Base-by-base conservation (phyloP, 1,140 invertebrate genomes). In the Parasteatoda tepidariorum region DNA sequence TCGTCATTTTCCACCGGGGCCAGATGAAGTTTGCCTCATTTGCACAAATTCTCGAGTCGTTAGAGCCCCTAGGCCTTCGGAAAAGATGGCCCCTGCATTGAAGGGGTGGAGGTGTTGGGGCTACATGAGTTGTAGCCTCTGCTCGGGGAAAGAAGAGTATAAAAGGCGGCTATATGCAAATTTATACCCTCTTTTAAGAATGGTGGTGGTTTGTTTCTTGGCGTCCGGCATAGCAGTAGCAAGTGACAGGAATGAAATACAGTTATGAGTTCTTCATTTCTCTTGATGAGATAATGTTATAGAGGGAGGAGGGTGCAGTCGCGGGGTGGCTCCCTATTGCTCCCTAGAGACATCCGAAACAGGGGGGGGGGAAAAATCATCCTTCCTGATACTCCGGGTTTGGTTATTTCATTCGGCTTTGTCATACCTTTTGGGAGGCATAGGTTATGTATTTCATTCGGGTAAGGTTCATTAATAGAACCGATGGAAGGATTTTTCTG, bases 261-360 rank as follows among this genome's bases (percentile, higher is more conserved):
- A 64, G 68, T 83, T 83, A 83, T 83, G 81, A 83, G 81, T n/a
- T 61, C 24, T 83, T 83, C 81, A 83, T 83, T 83, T 83, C 81
- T 83, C 81, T 74, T 83, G 81, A 83, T 83, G 81, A 83, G 81
- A 74, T 83, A 83, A 83, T 83, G 81, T 83, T 83, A 83, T 83
- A 83, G 81, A 83, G 48, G 33, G 57, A 55, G 24, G 48, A 18
- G 54, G 81, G 48, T 68, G 70, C 31, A 48, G 38, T 66, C 30
- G 34, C 28, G 54, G 68, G 26, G 55, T 55, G 81, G 70, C 54
- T 34, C 26, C 33, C 78, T 74, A 73, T 83, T 48, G 68, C 70
- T 73, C 81, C 54, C 68, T 30, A 6, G 79, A 22, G 79, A 28
- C 38, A 30, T 34, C 41, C 34, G 33, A 9, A 30, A 15, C 18